These are phyloP conservation scores for Craseonycteris thonglongyai DNA, from an alignment of 2,113 vertebrate genomes.

Conservation along the genomic window DNA sequence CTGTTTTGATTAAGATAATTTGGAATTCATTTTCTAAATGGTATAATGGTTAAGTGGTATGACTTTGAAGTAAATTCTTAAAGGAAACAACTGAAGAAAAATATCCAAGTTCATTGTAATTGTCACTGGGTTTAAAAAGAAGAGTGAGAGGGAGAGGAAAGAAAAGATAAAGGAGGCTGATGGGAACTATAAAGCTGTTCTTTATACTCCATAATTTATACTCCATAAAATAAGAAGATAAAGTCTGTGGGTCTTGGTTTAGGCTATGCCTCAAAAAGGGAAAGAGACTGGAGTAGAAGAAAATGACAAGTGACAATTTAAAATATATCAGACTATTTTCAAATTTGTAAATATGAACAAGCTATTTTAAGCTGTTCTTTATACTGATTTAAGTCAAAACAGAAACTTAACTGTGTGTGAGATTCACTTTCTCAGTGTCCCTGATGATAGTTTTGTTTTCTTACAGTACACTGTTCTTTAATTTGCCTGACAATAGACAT, in stretches of 20 bases:
- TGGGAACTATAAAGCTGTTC: background rate
- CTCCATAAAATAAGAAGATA: background rate
- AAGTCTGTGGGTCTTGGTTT: background rate
- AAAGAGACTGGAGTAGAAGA: background rate
- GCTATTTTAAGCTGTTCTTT: constrained; percentile 23
- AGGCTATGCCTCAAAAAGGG: background rate
- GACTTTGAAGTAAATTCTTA: background rate
- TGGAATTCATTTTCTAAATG: background rate
- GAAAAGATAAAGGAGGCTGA: background rate
- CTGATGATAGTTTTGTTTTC: constrained; percentile 43
- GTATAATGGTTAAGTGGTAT: background rate
- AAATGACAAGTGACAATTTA: background rate
- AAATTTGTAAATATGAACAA: constrained; percentile 17
- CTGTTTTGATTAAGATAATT: background rate
- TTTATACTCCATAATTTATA: background rate
- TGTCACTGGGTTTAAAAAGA: background rate
- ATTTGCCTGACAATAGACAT: constrained; percentile 51
- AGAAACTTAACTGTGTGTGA: constrained; percentile 28
- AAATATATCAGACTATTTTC: background rate
- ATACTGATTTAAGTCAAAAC: constrained; percentile 26
- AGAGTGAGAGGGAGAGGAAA: background rate
- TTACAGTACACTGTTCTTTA: constrained; percentile 55
- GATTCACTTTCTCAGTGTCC: constrained; percentile 19
- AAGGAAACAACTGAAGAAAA: background rate
- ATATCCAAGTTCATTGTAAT: background rate